phyloP scores from a whole-genome alignment of 2,888 invertebrate species.

The Ferrisia virgata region DNA sequence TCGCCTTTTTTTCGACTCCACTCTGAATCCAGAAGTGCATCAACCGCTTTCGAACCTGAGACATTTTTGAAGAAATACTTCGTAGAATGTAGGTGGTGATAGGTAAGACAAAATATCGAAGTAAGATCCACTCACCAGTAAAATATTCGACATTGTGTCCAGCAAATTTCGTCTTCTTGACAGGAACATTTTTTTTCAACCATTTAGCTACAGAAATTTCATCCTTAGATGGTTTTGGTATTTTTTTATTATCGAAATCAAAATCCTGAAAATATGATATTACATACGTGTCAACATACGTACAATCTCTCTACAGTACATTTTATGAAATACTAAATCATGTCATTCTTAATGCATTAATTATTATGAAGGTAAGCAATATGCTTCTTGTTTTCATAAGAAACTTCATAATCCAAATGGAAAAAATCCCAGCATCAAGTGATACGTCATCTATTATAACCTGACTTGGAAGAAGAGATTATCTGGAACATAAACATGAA shows the following conservation, averaged over 20 bases:
- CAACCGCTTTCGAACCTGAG: conserved; percentile 80
- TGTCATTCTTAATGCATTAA: background rate
- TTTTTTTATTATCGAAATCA: conserved; percentile 41
- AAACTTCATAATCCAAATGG: background rate
- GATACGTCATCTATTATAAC: background rate
- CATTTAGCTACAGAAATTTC: conserved; percentile 92
- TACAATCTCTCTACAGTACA: background rate
- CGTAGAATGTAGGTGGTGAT: background rate
- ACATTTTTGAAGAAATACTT: background rate
- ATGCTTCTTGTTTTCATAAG: background rate
- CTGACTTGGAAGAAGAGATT: background rate
- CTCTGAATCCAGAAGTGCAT: conserved; percentile 84
- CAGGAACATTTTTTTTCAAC: conserved; percentile 88
- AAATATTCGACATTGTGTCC: conserved; percentile 97
- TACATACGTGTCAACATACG: conserved; percentile 12
- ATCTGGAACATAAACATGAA: background rate
- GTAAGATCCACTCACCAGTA: conserved; percentile 62
- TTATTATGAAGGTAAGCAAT: background rate
- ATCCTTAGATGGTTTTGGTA: conserved; percentile 78
- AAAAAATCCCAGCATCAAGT: background rate
- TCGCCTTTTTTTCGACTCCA: conserved; percentile 67
- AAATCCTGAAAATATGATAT: conserved; percentile 53
- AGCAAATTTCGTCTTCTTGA: conserved; percentile 92
- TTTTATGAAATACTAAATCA: background rate
- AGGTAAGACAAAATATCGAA: background rate